Evolutionary conservation across 2,797 vertebrate species (phyloP), one percentile per base, ranked within the genome.

Genomic region (Melanotaenia trifasciata): DNA sequence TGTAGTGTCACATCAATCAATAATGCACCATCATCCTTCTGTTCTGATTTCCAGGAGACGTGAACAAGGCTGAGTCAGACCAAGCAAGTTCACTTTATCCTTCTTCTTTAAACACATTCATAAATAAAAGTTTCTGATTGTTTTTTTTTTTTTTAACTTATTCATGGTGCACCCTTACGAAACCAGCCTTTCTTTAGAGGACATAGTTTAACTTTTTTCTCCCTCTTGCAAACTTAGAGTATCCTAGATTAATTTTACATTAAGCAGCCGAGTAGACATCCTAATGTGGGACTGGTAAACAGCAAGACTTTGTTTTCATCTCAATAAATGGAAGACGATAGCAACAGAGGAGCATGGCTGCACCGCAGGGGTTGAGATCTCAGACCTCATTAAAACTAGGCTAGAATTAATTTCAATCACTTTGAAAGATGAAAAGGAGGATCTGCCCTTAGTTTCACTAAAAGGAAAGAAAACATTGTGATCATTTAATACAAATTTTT

Each of bases 231-330:
- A 26, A 59, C 63, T 51, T 58, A 58, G 53, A 70, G 74, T 72
- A 72, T 67, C 74, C 74, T 68, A 69, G 74, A 89, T 89, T 80
- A 47, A 89, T 89, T 89, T 88, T 76, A 54, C 76, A 83, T 81
- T 70, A 74, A 51, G 64, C 83, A 78, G 72, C 71, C 71, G 72
- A 80, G 54, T 43, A 79, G 77, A 78, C 77, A 28, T 75, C 70
- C 60, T 87, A 54, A 35, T 68, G 59, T 45, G 80, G 70, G 63
- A 67, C 76, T 69, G 78, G 81, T 88, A 89, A 90, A 90, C 74
- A 85, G 80, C 28, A 53, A 78, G 67, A 84, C 69, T 84, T 67
- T 82, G 70, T 89, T 91, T 87, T 88, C 83, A 79, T 89, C 69
- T 84, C 57, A 36, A 83, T 84, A 84, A 79, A 89, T 81, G 83